Evolutionary conservation across 2,113 vertebrate genomes (phyloP).

Genomic region (Gadus macrocephalus): DNA sequence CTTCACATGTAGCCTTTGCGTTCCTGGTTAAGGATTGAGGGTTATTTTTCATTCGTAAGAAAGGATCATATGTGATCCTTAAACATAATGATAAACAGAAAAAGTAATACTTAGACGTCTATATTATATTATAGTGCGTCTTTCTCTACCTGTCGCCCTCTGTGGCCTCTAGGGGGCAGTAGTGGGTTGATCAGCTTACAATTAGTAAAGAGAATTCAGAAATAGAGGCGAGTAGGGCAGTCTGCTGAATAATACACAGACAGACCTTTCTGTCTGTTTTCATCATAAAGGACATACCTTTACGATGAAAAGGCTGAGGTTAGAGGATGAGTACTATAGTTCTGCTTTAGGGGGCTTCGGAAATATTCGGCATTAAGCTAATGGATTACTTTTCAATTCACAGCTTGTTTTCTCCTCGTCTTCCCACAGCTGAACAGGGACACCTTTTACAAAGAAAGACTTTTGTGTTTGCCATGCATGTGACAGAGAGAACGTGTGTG

Average conservation of each 20-base stretch:
- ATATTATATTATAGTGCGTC: neutral
- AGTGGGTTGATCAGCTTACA: slow-evolving; percentile 31
- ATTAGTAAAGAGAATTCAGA: neutral
- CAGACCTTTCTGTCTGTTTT: too few relatives aligned
- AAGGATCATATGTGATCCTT: too few relatives aligned
- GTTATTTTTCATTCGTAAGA: too few relatives aligned
- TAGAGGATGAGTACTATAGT: too few relatives aligned
- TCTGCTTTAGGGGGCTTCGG: neutral
- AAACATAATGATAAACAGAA: neutral
- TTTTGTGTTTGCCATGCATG: too few relatives aligned
- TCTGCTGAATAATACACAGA: too few relatives aligned
- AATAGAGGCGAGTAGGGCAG: neutral
- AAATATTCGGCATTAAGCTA: slow-evolving; percentile 23
- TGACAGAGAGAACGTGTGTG: too few relatives aligned
- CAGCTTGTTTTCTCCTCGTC: neutral
- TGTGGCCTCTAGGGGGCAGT: slow-evolving; percentile 55
- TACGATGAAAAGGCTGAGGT: too few relatives aligned
- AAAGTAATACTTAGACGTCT: neutral
- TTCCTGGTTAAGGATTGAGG: too few relatives aligned
- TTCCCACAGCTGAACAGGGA: slow-evolving; percentile 5
- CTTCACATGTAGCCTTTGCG: too few relatives aligned
- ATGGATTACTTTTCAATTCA: neutral
- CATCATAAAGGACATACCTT: too few relatives aligned
- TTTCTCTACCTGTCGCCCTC: slow-evolving; percentile 23
- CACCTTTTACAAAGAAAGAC: neutral